These are phyloP conservation scores for Dolichoris vasculosae DNA, from an alignment of 1,140 invertebrate species.

Conservation along the genomic window DNA sequence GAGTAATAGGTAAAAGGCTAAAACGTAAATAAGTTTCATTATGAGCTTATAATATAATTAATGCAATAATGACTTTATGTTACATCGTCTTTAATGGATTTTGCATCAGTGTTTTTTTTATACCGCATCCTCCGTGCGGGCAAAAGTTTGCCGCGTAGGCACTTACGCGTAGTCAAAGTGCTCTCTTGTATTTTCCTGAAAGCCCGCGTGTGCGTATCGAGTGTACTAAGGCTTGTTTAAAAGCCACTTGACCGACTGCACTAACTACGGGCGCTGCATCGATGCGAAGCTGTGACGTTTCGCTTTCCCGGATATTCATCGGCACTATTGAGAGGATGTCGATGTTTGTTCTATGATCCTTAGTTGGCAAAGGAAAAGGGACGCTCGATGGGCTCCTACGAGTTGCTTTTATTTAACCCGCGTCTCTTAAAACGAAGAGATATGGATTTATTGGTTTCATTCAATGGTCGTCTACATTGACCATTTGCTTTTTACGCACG, in stretches of 20 bases:
- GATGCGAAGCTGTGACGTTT: not conserved
- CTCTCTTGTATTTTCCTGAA: constrained; percentile 19
- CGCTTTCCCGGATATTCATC: not conserved
- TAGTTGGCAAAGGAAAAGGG: not conserved
- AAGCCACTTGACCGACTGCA: constrained; percentile 46
- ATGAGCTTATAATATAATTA: not conserved
- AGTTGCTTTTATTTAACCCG: constrained; percentile 8
- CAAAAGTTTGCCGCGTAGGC: not conserved
- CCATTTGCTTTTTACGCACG: not conserved
- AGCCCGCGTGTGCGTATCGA: not conserved
- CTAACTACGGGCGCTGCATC: constrained; percentile 7
- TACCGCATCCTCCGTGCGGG: not conserved
- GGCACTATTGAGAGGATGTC: not conserved
- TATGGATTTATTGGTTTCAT: not conserved
- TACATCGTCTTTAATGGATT: not conserved
- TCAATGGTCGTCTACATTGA: not conserved
- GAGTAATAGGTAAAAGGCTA: not conserved
- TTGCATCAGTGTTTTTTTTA: not conserved
- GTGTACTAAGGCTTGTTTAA: constrained; percentile 16
- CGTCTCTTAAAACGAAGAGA: not conserved
- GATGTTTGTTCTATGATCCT: constrained; percentile 9
- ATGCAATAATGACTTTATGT: not conserved
- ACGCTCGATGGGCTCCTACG: not conserved
- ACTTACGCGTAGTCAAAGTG: not conserved
- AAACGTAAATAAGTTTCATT: not conserved